Percentiles rank a stretch among this genome's conserved stretches.
Conservation (phyloP, 2,113 vertebrate genomes). For the Mormyrus lacerda region DNA sequence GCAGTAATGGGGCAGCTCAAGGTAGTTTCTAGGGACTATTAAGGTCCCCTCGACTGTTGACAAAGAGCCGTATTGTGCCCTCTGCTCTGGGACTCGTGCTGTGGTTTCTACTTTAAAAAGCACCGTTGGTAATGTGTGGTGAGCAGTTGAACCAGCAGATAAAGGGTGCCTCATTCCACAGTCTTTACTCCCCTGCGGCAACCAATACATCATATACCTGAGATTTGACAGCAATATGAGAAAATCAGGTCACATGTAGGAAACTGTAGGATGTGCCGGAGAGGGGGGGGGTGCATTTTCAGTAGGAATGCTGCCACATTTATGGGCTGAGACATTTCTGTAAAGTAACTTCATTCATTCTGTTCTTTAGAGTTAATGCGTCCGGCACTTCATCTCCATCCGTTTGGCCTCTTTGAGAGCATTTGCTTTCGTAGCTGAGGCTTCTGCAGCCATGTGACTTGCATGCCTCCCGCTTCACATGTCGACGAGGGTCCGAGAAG, state of each 20-base stretch:
- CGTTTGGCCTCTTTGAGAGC: conserved; percentile 29
- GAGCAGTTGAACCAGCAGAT: conserved; percentile 13
- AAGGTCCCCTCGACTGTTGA: conserved; percentile 40
- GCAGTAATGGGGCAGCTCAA: conserved; percentile 38
- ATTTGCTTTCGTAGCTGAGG: conserved; percentile 23
- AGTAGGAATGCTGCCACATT: conserved; percentile 56
- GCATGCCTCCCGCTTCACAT: background rate
- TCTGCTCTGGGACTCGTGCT: conserved; percentile 21
- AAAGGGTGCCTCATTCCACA: conserved; percentile 15
- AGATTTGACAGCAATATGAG: background rate
- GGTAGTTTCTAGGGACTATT: conserved; percentile 42
- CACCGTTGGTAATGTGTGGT: conserved; percentile 12
- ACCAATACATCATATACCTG: conserved; percentile 8
- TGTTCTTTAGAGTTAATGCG: conserved; percentile 45
- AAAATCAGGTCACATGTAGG: conserved; percentile 42
- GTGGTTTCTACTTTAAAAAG: conserved; percentile 23
- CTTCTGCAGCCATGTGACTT: background rate
- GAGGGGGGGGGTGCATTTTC: conserved; percentile 43
- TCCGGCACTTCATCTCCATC: conserved; percentile 36
- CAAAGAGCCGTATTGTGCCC: conserved; percentile 30
- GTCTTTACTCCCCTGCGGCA: background rate
- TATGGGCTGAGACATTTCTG: conserved; percentile 57
- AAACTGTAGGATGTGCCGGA: conserved; percentile 17
- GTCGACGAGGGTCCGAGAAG: too few species aligned
- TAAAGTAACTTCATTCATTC: conserved; percentile 56